Evolutionary conservation across 2,113 vertebrate genomes (phyloP).

Genomic region (Smithornis capensis): DNA sequence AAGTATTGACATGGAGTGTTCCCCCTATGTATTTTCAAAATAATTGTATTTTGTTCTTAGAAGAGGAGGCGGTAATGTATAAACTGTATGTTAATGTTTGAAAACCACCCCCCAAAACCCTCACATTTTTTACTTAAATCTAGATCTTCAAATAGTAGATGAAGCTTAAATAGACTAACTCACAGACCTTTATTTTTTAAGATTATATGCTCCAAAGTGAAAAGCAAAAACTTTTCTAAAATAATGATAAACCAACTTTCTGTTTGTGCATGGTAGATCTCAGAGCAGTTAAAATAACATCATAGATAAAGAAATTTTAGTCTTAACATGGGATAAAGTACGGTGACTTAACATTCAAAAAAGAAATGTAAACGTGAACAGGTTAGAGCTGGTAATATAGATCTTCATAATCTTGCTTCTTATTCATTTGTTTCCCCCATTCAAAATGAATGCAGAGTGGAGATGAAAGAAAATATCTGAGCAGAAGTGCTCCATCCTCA

Average conservation of each 20-base stretch:
- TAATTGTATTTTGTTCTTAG: neutral
- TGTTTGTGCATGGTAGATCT: neutral
- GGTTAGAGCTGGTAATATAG: neutral
- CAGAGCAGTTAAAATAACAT: neutral
- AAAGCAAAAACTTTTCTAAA: neutral
- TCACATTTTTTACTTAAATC: neutral
- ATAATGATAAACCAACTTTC: neutral
- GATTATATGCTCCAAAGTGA: neutral
- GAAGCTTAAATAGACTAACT: neutral
- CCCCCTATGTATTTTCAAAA: neutral
- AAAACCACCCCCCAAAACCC: neutral
- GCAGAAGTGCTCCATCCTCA: neutral
- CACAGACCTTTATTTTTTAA: neutral
- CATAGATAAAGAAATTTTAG: neutral
- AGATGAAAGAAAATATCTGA: neutral
- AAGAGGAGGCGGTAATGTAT: neutral
- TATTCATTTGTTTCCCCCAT: neutral
- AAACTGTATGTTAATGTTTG: neutral
- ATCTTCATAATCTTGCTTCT: neutral
- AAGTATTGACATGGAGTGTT: neutral
- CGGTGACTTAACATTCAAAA: slow-evolving; percentile 4
- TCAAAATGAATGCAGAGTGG: neutral
- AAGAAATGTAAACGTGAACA: neutral
- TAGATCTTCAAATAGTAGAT: neutral
- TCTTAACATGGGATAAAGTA: neutral